A percentile compares a stretch with the other conserved stretches of the same genome.
Evolutionary conservation across 2,797 vertebrate genomes (phyloP).

Genomic region (Phylloscopus collybita): DNA sequence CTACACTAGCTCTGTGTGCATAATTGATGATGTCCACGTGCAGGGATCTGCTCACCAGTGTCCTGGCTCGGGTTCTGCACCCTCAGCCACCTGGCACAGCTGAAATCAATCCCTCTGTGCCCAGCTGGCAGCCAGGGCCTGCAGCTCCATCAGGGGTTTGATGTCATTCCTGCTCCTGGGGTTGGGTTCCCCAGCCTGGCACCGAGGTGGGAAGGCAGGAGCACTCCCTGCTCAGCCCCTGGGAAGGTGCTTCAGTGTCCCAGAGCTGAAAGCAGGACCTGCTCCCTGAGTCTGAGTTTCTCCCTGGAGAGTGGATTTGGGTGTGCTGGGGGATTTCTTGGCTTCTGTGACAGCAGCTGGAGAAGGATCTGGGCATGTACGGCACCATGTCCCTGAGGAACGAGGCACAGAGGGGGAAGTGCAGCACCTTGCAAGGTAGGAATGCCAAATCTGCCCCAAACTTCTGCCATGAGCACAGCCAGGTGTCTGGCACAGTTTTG

Average conservation of each 20-base stretch:
- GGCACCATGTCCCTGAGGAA: constrained; percentile 56
- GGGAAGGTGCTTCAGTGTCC: neutral
- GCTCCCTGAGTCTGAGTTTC: neutral
- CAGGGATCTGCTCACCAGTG: neutral
- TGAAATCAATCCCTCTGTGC: constrained; percentile 63
- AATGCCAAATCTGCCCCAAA: neutral
- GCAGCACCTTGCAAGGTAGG: constrained; percentile 71
- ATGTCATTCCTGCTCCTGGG: constrained; percentile 37
- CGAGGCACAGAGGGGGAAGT: constrained; percentile 25
- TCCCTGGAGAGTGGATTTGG: neutral
- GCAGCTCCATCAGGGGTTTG: constrained; percentile 17
- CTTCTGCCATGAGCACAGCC: neutral
- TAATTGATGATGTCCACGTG: constrained; percentile 35
- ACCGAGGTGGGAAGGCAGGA: neutral
- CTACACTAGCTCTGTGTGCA: constrained; percentile 22
- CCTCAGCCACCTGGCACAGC: neutral
- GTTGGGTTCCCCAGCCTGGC: constrained; percentile 56
- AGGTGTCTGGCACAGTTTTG: neutral
- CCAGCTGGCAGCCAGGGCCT: constrained; percentile 49
- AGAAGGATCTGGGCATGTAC: neutral
- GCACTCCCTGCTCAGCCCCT: neutral
- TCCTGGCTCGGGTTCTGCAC: neutral
- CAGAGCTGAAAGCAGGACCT: neutral
- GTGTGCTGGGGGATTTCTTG: neutral
- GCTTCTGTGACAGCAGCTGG: neutral